A percentile compares a stretch with the other conserved stretches of the same genome.
Conservation (phyloP, 2,888 invertebrate genomes). For the Carabus problematicus region DNA sequence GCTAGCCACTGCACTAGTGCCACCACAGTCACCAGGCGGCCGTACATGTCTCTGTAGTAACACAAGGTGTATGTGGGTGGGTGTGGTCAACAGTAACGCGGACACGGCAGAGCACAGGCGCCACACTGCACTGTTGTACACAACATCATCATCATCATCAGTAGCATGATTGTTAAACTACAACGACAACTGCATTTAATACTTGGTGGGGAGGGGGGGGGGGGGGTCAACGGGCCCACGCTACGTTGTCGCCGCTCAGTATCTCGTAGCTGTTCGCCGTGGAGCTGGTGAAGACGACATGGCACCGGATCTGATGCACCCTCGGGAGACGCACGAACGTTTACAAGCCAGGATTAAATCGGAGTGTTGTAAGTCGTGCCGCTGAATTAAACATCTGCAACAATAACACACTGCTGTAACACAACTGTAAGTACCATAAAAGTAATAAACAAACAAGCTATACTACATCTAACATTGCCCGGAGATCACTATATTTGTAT, state of each 20-base stretch:
- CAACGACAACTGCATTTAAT: too few relatives aligned
- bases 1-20: conserved; percentile 22
- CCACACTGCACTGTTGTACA: neutral
- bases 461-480: too few relatives aligned
- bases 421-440: neutral
- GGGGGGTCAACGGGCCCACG: neutral
- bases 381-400: conserved; percentile 10
- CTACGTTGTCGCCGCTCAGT: neutral
- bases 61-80: too few relatives aligned
- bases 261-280: neutral
- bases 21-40: conserved; percentile 33
- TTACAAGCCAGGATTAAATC: neutral
- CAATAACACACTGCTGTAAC: neutral
- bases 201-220: neutral
- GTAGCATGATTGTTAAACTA: neutral
- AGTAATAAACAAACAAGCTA: too few relatives aligned
- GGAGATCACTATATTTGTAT: too few relatives aligned
- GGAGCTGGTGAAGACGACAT: conserved; percentile 7
- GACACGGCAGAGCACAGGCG: neutral
- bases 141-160: conserved; percentile 13
- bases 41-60: conserved; percentile 35
- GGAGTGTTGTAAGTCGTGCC: neutral
- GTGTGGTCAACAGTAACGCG: neutral
- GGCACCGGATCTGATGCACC: conserved; percentile 11
- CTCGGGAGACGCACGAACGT: conserved; percentile 3